phyloP scores from a whole-genome alignment of 2,113 vertebrate species.

The Passer montanus region DNA sequence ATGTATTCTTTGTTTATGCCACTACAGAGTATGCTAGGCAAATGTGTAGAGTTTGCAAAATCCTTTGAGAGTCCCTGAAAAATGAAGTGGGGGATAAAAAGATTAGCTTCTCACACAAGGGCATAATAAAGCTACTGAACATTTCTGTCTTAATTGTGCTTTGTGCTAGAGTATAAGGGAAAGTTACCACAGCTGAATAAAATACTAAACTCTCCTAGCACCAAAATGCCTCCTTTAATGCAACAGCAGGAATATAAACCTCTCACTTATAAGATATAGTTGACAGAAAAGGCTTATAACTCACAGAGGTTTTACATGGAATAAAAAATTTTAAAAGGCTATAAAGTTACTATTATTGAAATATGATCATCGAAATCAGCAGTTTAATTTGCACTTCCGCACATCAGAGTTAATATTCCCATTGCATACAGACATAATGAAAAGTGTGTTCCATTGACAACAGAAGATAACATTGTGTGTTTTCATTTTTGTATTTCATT shows the following conservation, averaged over 20 bases:
- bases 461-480: background rate
- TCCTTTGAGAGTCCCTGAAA: background rate
- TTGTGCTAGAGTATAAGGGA: background rate
- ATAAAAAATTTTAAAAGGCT: background rate
- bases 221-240: background rate
- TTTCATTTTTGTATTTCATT: background rate
- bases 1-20: background rate
- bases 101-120: background rate
- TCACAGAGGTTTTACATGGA: background rate
- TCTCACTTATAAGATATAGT: background rate
- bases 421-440: background rate
- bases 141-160: slow-evolving; percentile 11
- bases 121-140: slow-evolving; percentile 4
- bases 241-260: slow-evolving; percentile 4
- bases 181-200: slow-evolving; percentile 14
- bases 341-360: background rate
- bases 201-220: background rate
- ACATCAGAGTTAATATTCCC: background rate
- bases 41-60: background rate
- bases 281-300: background rate
- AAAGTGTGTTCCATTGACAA: background rate
- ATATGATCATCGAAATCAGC: background rate
- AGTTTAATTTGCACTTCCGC: slow-evolving; percentile 12
- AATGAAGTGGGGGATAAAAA: background rate
- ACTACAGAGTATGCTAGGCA: background rate